Conservation (phyloP, 2,888 invertebrate genomes). For the Ichneumoninae sp. region DNA sequence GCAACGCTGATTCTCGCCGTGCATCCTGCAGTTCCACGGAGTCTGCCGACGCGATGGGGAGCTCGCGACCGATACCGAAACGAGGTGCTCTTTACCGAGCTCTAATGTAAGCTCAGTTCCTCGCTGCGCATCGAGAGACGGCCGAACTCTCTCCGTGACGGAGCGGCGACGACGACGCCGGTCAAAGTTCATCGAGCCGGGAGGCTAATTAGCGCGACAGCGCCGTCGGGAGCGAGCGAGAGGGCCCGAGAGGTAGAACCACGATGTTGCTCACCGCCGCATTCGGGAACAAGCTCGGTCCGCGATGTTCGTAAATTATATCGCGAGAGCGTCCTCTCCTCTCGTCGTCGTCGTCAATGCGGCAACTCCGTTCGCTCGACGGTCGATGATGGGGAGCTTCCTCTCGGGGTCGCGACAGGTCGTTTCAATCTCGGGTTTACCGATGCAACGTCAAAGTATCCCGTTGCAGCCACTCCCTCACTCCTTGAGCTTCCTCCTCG, state of each 20-base stretch:
- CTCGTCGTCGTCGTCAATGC: conserved; percentile 4
- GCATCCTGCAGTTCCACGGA: not conserved
- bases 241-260: conserved; percentile 50
- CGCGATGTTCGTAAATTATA: conserved; percentile 49
- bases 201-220: conserved; percentile 71
- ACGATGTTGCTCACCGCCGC: conserved; percentile 64
- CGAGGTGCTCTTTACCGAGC: conserved; percentile 20
- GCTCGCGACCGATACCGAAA: conserved; percentile 19
- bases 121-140: not conserved
- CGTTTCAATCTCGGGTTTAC: conserved; percentile 46
- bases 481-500: not conserved
- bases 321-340: conserved; percentile 18
- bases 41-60: not conserved
- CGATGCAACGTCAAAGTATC: conserved; percentile 41
- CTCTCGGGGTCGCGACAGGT: conserved; percentile 17
- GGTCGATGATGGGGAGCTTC: conserved; percentile 15
- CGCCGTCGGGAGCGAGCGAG: conserved; percentile 1
- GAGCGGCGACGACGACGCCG: conserved; percentile 19
- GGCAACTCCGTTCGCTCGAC: not conserved
- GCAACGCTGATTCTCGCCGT: conserved; percentile 12
- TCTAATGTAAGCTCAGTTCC: conserved; percentile 1
- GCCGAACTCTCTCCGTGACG: conserved; percentile 5
- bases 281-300: conserved; percentile 36
- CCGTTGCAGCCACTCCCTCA: conserved; percentile 17
- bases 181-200: conserved; percentile 68